Conservation (phyloP, 2,888 invertebrate species). For the Ecliptopera silaceata region DNA sequence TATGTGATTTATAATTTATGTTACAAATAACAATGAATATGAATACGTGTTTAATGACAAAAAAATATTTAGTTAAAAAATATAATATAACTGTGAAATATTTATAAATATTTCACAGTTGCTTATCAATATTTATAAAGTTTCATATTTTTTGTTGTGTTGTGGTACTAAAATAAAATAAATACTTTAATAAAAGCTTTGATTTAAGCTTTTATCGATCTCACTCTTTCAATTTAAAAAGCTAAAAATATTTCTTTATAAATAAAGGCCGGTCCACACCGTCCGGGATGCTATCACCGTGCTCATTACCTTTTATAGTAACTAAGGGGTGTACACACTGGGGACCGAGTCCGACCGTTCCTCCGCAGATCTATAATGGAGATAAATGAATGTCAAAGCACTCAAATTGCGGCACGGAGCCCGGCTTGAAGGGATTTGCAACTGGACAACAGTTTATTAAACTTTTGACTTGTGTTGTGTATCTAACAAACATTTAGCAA, state of each 20-base stretch:
- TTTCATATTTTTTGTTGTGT: no score
- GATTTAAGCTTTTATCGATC: neutral
- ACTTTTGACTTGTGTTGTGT: no score
- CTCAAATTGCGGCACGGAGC: constrained; percentile 61
- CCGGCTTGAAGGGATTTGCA: neutral
- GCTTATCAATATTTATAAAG: no score
- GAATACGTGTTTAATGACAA: no score
- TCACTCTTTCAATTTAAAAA: neutral
- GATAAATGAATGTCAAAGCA: constrained; percentile 80
- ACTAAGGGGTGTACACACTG: constrained; percentile 50
- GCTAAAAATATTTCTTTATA: constrained; percentile 29
- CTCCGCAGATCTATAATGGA: constrained; percentile 72
- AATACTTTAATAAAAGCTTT: no score
- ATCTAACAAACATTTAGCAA: no score
- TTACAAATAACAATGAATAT: no score
- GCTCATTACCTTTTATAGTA: constrained; percentile 35
- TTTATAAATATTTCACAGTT: no score
- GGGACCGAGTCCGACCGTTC: constrained; percentile 57
- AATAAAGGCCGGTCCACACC: constrained; percentile 33
- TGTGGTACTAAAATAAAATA: no score
- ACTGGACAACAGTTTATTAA: constrained; percentile 13
- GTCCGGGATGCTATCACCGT: constrained; percentile 34
- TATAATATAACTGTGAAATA: no score
- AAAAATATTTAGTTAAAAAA: no score
- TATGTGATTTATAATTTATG: no score